These are phyloP conservation scores for Drosophila merina DNA, from an alignment of 2,888 invertebrate species.

Conservation along the genomic window DNA sequence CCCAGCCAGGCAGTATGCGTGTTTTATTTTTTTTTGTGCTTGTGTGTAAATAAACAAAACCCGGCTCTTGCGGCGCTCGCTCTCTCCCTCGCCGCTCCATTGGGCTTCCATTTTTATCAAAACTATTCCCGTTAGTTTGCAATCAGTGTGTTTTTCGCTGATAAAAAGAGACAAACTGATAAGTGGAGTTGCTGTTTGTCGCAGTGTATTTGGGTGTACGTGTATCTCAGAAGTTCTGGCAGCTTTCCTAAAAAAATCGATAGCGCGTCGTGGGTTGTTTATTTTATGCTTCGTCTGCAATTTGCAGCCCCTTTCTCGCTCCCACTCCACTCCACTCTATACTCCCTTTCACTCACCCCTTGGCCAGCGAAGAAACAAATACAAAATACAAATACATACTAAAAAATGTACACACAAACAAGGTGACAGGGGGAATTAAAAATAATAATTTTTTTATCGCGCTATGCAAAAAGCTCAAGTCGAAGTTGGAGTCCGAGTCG, in stretches of 20 bases:
- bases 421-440: slow-evolving; percentile 32
- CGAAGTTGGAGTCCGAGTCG: not conserved
- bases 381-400: slow-evolving; percentile 2
- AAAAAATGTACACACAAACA: slow-evolving; percentile 28
- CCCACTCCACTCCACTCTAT: slow-evolving; percentile 29
- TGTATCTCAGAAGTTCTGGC: slow-evolving; percentile 64
- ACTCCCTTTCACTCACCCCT: slow-evolving; percentile 31
- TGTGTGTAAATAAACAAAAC: slow-evolving; percentile 5
- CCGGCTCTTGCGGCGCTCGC: not conserved
- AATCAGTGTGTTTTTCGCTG: too few species aligned
- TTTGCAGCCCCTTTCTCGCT: slow-evolving; percentile 63
- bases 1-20: not conserved
- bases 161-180: not conserved
- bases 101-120: not conserved
- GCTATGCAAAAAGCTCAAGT: slow-evolving; percentile 27
- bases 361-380: slow-evolving; percentile 7
- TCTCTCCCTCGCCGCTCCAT: not conserved
- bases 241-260: slow-evolving; percentile 70
- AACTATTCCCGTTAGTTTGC: not conserved
- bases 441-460: slow-evolving; percentile 41
- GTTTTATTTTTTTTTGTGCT: not conserved
- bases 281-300: slow-evolving; percentile 80
- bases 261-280: slow-evolving; percentile 71
- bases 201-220: slow-evolving; percentile 29
- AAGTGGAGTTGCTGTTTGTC: slow-evolving; percentile 6